Evolutionary conservation across 1,140 invertebrate genomes (phyloP).

Genomic region (Drosophila lini): DNA sequence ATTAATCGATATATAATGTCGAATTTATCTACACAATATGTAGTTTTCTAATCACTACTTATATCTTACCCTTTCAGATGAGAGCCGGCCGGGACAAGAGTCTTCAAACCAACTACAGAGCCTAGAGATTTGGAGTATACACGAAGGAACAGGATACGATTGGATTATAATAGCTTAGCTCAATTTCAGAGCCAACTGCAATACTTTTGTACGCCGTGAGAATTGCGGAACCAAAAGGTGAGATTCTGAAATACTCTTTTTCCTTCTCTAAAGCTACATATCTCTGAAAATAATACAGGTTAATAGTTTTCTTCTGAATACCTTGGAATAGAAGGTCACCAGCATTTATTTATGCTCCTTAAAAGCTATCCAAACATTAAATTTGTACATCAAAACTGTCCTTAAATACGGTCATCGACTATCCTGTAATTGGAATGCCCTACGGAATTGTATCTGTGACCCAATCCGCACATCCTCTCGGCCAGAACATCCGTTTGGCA

Average conservation of each 20-base stretch:
- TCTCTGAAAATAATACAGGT: not conserved
- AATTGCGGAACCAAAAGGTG: slow-evolving; percentile 83
- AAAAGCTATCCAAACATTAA: not conserved
- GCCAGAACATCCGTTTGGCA: slow-evolving; percentile 19
- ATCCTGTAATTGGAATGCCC: slow-evolving; percentile 6
- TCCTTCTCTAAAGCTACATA: not conserved
- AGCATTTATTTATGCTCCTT: not conserved
- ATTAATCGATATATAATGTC: too few species aligned
- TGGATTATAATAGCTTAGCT: slow-evolving; percentile 8
- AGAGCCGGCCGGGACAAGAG: not conserved
- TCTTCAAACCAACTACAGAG: slow-evolving; percentile 7
- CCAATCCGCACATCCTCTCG: slow-evolving; percentile 18
- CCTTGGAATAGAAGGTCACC: too few species aligned
- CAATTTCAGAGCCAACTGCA: slow-evolving; percentile 49
- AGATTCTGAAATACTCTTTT: not conserved
- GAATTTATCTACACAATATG: not conserved
- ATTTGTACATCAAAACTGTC: not conserved
- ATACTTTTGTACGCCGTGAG: slow-evolving; percentile 68
- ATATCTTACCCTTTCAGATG: slow-evolving; percentile 34
- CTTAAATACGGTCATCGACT: not conserved
- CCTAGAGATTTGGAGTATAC: slow-evolving; percentile 3
- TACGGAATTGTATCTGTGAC: slow-evolving; percentile 12
- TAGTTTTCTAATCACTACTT: not conserved
- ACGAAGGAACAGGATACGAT: not conserved
- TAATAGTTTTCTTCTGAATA: not conserved